Base-by-base conservation (phyloP, 1,140 invertebrate genomes). In the Lepidurus arcticus region DNA sequence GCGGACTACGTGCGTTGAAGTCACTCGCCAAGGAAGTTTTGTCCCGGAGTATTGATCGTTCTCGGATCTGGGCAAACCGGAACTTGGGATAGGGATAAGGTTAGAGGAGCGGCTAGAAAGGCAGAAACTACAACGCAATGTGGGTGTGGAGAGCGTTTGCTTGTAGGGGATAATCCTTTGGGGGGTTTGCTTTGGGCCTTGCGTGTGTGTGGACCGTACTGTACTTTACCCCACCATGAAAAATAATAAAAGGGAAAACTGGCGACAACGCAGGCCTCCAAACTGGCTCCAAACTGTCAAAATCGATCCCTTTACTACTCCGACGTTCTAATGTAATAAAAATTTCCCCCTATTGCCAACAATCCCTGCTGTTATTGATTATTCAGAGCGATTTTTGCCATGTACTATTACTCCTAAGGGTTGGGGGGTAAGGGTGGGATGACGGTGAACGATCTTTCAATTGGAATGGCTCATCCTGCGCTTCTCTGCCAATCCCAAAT, bases 51-150 rank as follows among this genome's bases (percentile, higher is more conserved):
- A 65, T 65, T 65, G 53, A 65, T 65, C 53, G 53, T 21, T 65
- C 53, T 65, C 53, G 53, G 53, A 65, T 65, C 53, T 21, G 53
- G 34, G 21, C 53, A 65, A 65, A 65, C 53, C 53, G 53, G 53
- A 65, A 65, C 53, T 21, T 65, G 21, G 53, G 53, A 65, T 65
- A 65, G 21, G 16, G 45, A 65, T 65, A 65, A 65, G 16, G 45
- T 47, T 65, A 65, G 4, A 34, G 53, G 53, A 65, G 53, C 13
- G 53, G 53, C 53, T 21, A 65, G 13, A 13, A 9, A 13, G 8
- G 53, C 9, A 65, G 53, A 13, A 65, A 65, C 16, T 21, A n/a
- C 21, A n/a, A 65, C 13, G n/a, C 53, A 65, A 65, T 65, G 53
- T 65, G 53, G 53, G 53, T 65, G 53, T 16, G 53, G 53, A 65